Evolutionary conservation across 2,113 vertebrate genomes (phyloP), one percentile per base, ranked within the genome.

Genomic region (Chionodraco myersi): DNA sequence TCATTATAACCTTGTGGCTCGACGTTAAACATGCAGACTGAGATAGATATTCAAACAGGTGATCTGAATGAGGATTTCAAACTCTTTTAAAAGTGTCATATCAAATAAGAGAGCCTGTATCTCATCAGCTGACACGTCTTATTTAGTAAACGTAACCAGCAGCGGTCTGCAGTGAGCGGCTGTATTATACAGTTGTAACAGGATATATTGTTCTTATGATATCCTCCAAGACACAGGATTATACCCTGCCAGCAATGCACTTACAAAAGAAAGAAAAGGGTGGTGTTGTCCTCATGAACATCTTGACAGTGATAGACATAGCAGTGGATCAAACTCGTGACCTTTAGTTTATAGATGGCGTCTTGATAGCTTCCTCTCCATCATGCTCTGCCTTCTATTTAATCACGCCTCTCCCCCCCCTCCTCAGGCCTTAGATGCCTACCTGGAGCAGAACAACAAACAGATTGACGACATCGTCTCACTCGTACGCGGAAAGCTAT

Each of bases 401-500:
- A 47, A 60, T 54, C 44, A 30, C 12, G 16, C 44, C 47, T 47
- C n/a, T 72, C 26, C 67, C 2, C 49, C 34, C 26, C 66, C 2
- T 30, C 34, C 77, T 77, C 91, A 98, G 96, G 93, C 94, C 30
- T 92, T 97, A 47, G 84, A 96, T 30, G 56, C 80, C 12, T 97
- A 97, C 92, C 91, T 98, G 92, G 73, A 91, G 8, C 92, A 92
- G 85, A 96, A 95, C 93, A 97, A 96, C 63, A 85, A 2, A 16
- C 96, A 97, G 88, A 97, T 97, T 23, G 97, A 98, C 77, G 96
- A 97, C 83, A 95, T 96, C 56, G 96, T 97, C 83, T 92, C 93
- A 2, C 94, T 97, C 80, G 96, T 97, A 47, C 92, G 95, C 65
- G 97, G 96, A 57, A 95, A 95, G 84, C 86, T 98, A 81, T 96